Base-by-base conservation (phyloP, 2,888 invertebrate species). In the Drosophila kuntzei region DNA sequence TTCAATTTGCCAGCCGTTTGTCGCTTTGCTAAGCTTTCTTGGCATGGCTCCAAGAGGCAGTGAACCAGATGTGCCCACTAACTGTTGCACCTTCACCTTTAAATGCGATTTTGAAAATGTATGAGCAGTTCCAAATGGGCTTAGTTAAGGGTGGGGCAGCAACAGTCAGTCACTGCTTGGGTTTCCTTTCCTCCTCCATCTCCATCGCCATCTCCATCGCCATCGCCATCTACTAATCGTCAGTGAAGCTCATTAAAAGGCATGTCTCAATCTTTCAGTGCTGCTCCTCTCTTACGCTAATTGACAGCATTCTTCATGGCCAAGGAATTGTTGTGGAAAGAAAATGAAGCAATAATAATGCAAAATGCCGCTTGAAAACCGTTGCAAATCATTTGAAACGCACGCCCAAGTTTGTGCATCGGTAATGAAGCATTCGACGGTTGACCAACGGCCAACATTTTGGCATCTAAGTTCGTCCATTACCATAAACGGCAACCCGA, bases 401-500 rank as follows among this genome's bases (percentile, higher is more conserved):
- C 79, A 72, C 77, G 77, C 76, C 78, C 73, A 85, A 87, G 79
- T 85, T 87, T 85, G 87, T 81, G 82, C 86, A 79, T 85, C 51
- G 70, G 53, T 83, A 87, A 87, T 85, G 79, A 82, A 73, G 71
- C 69, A 61, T 75, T 58, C 76, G 46, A 51, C 54, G 50, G 25
- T 70, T 70, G 64, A 36, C 71, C 61, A 74, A 32, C 59, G 76
- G 47, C 47, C 70, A 71, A 65, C 69, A 79, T 75, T 87, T 89
- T 79, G 89, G 85, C 81, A 80, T 89, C 82, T 81, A 90, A 90
- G 89, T 90, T 90, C 83, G 87, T 80, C 76, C 77, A 87, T 90
- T 87, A 81, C 90, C 90, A 87, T 90, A 90, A 89, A 90, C 76
- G 90, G 90, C 79, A 80, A 87, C 75, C 73, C 72, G 82, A 80